These are phyloP conservation scores for Rhopilema esculentum DNA, from an alignment of 30 jellyfish, hydroid and myxozoan genomes.

Conservation along the genomic window DNA sequence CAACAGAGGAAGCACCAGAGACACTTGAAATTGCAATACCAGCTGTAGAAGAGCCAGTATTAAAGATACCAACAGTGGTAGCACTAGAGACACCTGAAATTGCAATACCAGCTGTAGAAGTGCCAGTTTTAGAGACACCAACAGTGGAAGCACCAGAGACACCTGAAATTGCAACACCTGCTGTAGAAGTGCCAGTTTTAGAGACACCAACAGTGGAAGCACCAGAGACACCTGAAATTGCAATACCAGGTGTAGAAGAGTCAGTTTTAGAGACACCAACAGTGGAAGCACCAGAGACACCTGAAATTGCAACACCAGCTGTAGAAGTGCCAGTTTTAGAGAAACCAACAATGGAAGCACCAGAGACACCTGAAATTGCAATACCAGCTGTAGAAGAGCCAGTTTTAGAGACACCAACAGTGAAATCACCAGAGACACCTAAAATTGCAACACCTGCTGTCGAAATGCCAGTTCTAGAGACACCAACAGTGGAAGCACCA, in stretches of 20 bases:
- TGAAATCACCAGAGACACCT: not conserved
- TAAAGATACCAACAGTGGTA: slow-evolving; percentile 11
- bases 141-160: not conserved
- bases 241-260: no score
- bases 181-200: not conserved
- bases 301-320: not conserved
- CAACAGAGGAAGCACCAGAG: slow-evolving; percentile 7
- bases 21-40: not conserved
- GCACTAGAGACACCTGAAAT: not conserved
- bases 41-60: not conserved
- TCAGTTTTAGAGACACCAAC: no score
- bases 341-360: not conserved
- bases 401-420: not conserved
- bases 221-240: not conserved
- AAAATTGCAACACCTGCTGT: not conserved
- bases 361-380: no score
- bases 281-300: not conserved
- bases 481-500: slow-evolving; percentile 9
- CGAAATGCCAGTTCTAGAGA: not conserved
- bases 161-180: not conserved
- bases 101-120: not conserved
- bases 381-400: slow-evolving; percentile 20
- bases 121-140: slow-evolving; percentile 3
- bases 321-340: slow-evolving; percentile 12
- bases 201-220: slow-evolving; percentile 9